Evolutionary conservation across 2,797 vertebrate species (phyloP).

Genomic region (Aplochiton taeniatus): DNA sequence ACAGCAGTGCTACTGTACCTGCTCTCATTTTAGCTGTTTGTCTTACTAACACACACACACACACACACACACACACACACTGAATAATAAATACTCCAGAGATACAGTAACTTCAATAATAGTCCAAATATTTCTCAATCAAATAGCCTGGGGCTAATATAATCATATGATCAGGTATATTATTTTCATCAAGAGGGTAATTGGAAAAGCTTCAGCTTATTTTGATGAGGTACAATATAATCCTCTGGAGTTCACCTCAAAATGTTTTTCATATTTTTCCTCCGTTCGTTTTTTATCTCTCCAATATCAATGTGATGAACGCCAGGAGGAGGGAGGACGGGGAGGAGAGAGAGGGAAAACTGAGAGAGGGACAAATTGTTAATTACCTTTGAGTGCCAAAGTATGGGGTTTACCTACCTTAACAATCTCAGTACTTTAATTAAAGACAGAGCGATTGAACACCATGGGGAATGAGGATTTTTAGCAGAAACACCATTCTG

Average conservation of each 20-base stretch:
- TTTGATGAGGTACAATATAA: constrained; percentile 29
- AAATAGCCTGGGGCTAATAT: constrained; percentile 9
- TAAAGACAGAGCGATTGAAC: no score
- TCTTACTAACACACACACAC: not conserved
- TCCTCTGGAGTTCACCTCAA: constrained; percentile 30
- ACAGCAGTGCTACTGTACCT: no score
- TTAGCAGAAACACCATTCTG: no score
- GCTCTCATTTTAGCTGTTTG: no score
- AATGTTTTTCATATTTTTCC: constrained; percentile 16
- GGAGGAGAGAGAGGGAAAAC: constrained; percentile 4
- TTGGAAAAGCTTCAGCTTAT: constrained; percentile 33
- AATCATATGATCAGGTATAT: constrained; percentile 24
- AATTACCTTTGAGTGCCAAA: no score
- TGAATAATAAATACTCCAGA: not conserved
- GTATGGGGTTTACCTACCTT: no score
- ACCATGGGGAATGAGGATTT: no score
- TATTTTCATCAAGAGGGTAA: constrained; percentile 39
- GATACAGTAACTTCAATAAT: no score
- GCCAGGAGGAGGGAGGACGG: constrained; percentile 6
- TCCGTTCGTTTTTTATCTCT: constrained; percentile 27
- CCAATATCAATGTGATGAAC: constrained; percentile 25
- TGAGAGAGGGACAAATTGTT: not conserved
- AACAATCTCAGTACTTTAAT: no score
- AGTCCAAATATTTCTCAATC: no score
- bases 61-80: not conserved